Conservation (phyloP, 1,140 invertebrate species). For the Apis cerana region DNA sequence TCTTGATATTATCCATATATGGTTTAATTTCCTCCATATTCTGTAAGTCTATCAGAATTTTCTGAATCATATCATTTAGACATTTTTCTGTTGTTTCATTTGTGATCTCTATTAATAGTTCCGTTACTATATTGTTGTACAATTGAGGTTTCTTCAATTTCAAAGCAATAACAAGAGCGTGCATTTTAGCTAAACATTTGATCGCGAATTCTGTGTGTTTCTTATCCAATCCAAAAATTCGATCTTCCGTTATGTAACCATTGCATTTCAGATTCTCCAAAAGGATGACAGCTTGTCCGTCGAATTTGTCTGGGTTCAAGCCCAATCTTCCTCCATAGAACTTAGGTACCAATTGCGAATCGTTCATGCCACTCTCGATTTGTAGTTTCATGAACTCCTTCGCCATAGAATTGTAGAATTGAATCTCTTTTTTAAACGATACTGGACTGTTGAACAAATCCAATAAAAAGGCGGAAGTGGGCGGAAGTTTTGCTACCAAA, state of each 20-base stretch:
- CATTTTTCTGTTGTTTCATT: conserved; percentile 68
- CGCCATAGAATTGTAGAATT: conserved; percentile 81
- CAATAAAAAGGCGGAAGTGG: conserved; percentile 81
- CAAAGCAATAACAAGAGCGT: conserved; percentile 82
- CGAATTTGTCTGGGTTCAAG: conserved; percentile 79
- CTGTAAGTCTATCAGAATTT: conserved; percentile 66
- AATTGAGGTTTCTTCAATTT: conserved; percentile 80
- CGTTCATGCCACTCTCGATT: conserved; percentile 75
- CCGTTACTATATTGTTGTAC: conserved; percentile 75
- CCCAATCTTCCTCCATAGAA: conserved; percentile 83
- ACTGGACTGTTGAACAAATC: conserved; percentile 83
- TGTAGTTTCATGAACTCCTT: conserved; percentile 81
- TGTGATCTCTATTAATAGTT: conserved; percentile 43
- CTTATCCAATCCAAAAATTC: conserved; percentile 80
- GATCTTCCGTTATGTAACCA: conserved; percentile 81
- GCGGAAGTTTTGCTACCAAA: conserved; percentile 83
- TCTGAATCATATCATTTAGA: conserved; percentile 71
- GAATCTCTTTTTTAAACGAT: conserved; percentile 83
- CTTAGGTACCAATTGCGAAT: conserved; percentile 79
- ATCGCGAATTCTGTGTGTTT: conserved; percentile 80
- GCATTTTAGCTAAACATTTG: conserved; percentile 81
- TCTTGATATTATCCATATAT: conserved; percentile 65
- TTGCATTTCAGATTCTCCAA: conserved; percentile 82
- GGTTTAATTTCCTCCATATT: conserved; percentile 64
- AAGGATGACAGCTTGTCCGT: conserved; percentile 82